These are phyloP conservation scores for Drosophila flavopinicola DNA, from an alignment of 2,888 invertebrate species.

Conservation along the genomic window DNA sequence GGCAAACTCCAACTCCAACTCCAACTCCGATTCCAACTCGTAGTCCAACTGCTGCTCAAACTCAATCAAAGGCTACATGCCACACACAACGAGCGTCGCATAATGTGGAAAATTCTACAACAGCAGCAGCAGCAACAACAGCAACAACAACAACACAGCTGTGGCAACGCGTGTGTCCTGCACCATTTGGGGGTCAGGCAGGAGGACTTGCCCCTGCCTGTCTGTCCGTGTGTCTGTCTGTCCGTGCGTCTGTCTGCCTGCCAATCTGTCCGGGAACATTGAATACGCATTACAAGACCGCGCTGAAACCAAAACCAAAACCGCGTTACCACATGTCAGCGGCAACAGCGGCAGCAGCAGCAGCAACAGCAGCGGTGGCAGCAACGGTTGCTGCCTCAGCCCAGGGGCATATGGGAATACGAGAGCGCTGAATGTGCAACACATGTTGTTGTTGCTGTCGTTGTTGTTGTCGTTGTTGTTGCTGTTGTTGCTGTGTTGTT, in stretches of 20 bases:
- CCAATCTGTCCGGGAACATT: constrained; percentile 71
- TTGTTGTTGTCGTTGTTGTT: constrained; percentile 65
- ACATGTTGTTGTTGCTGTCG: constrained; percentile 72
- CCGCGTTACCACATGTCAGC: constrained; percentile 81
- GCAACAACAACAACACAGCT: constrained; percentile 26
- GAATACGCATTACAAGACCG: constrained; percentile 81
- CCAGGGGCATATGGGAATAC: constrained; percentile 63
- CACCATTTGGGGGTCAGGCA: constrained; percentile 68
- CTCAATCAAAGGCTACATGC: constrained; percentile 71
- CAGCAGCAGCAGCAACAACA: constrained; percentile 40
- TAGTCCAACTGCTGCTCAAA: too few relatives aligned
- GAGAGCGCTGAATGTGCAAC: constrained; percentile 69
- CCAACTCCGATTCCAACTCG: constrained; percentile 18
- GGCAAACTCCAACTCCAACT: constrained; percentile 32
- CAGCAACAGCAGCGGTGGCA: constrained; percentile 38
- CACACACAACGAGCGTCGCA: constrained; percentile 61
- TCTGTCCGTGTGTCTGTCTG: constrained; percentile 38
- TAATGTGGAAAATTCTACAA: constrained; percentile 67
- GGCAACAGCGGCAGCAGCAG: constrained; percentile 43
- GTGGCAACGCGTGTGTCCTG: constrained; percentile 72
- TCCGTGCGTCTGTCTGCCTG: constrained; percentile 39
- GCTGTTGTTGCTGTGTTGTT: constrained; percentile 57
- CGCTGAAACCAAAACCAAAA: constrained; percentile 71
- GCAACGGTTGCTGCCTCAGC: constrained; percentile 35
- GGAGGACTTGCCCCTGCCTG: constrained; percentile 48